These are phyloP conservation scores for Dicyrtomina minuta DNA, from an alignment of 2,888 invertebrate genomes.

Conservation along the genomic window DNA sequence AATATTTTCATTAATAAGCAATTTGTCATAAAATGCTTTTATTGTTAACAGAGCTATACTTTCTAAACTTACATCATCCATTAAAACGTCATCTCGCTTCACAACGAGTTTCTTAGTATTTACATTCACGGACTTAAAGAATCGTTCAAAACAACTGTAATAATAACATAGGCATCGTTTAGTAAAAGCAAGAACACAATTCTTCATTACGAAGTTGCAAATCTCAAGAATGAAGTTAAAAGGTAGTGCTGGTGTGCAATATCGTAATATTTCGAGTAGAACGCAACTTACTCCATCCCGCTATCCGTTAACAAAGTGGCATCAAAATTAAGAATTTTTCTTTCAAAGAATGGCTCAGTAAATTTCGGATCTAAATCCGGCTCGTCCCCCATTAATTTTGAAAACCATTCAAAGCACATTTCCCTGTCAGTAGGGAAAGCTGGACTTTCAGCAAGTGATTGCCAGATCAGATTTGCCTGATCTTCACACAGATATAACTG, in stretches of 20 bases:
- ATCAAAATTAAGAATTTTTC: slow-evolving; percentile 87
- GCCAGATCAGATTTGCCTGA: slow-evolving; percentile 97
- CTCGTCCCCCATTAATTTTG: slow-evolving; percentile 94
- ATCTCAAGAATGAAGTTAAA: too few relatives aligned
- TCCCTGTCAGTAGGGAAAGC: slow-evolving; percentile 90
- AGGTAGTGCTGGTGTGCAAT: too few relatives aligned
- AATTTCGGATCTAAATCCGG: slow-evolving; percentile 95
- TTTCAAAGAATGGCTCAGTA: slow-evolving; percentile 92
- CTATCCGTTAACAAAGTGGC: slow-evolving; percentile 88
- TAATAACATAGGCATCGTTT: slow-evolving; percentile 17
- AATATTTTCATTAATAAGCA: not conserved
- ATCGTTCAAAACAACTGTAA: slow-evolving; percentile 69
- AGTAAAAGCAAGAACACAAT: not conserved
- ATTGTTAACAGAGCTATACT: not conserved
- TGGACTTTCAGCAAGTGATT: slow-evolving; percentile 89
- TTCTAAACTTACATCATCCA: slow-evolving; percentile 72
- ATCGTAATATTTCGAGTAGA: too few relatives aligned
- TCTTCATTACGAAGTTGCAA: slow-evolving; percentile 13
- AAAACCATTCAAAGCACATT: slow-evolving; percentile 97
- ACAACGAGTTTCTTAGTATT: slow-evolving; percentile 90
- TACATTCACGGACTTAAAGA: slow-evolving; percentile 91
- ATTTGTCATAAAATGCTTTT: not conserved
- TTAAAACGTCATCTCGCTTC: slow-evolving; percentile 79
- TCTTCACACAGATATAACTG: slow-evolving; percentile 95
- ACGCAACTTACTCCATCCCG: slow-evolving; percentile 77